Percentiles rank a stretch among this genome's conserved stretches.
Evolutionary conservation across 2,113 vertebrate species (phyloP).

Genomic region (Aptenodytes forsteri): DNA sequence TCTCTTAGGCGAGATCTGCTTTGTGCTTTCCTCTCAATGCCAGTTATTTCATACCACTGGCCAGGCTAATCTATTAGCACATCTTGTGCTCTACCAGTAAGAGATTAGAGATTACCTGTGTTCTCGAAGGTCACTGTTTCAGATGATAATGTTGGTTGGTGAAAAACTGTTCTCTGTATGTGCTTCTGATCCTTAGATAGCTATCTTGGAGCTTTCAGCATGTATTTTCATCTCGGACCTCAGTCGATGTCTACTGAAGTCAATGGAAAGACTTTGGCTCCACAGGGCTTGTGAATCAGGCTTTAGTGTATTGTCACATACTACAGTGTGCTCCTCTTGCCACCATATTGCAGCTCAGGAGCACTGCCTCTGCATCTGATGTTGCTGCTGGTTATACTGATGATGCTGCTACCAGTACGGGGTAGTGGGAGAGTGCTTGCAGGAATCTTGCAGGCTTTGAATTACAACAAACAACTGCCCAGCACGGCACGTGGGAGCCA

Average conservation of each 20-base stretch:
- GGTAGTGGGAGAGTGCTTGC: neutral
- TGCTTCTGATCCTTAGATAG: neutral
- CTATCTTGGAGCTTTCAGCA: neutral
- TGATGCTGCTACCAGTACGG: neutral
- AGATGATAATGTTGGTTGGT: rapidly evolving
- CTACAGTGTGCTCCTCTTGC: rapidly evolving
- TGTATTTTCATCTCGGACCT: neutral
- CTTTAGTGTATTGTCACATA: rapidly evolving
- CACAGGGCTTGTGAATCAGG: neutral
- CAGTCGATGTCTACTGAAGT: neutral
- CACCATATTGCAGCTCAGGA: rapidly evolving
- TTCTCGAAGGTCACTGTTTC: neutral
- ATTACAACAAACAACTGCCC: rapidly evolving
- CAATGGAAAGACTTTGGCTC: neutral
- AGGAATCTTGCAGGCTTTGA: neutral
- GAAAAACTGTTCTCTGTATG: neutral
- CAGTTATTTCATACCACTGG: rapidly evolving
- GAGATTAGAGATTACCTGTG: neutral
- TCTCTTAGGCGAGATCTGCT: neutral
- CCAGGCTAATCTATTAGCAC: neutral
- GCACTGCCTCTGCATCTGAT: neutral
- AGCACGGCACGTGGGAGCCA: rapidly evolving
- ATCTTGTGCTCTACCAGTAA: neutral
- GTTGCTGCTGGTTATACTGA: neutral
- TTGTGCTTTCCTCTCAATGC: neutral